Evolutionary conservation across 1,140 invertebrate species (phyloP).

Genomic region (Chrysoperla carnea): DNA sequence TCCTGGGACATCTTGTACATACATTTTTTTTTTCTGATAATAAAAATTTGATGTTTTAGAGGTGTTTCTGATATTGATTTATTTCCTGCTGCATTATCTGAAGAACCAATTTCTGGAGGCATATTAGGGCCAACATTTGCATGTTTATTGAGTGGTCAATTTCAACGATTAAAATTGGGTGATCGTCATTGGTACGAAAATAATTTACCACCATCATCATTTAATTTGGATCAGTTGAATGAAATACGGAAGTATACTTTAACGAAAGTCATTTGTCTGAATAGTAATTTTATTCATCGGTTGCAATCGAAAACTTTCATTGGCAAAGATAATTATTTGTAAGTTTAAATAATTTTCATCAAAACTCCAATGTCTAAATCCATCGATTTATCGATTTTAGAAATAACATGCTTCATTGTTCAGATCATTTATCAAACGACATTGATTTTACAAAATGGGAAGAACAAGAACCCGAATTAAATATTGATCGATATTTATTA

Average conservation of each 20-base stretch:
- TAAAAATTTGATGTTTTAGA: slow-evolving; percentile 13
- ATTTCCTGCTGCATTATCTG: slow-evolving; percentile 60
- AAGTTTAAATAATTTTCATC: slow-evolving; percentile 10
- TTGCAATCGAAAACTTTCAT: slow-evolving; percentile 42
- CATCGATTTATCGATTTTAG: slow-evolving; percentile 9
- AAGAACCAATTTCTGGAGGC: slow-evolving; percentile 42
- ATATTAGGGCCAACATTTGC: slow-evolving; percentile 69
- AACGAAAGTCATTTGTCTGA: slow-evolving; percentile 77
- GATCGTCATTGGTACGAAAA: slow-evolving; percentile 47
- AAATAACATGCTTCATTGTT: slow-evolving; percentile 26
- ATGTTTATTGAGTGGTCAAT: slow-evolving; percentile 61
- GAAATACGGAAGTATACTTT: slow-evolving; percentile 77
- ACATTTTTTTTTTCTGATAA: slow-evolving; percentile 19
- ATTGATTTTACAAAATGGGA: slow-evolving; percentile 22
- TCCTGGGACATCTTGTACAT: too few species aligned
- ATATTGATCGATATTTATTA: slow-evolving; percentile 12
- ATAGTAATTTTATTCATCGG: slow-evolving; percentile 24
- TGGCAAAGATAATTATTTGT: slow-evolving; percentile 30
- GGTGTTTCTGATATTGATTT: slow-evolving; percentile 64
- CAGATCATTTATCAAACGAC: slow-evolving; percentile 13
- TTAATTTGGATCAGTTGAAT: slow-evolving; percentile 70
- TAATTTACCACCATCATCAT: slow-evolving; percentile 54
- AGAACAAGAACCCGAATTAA: slow-evolving; percentile 19
- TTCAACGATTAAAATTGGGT: slow-evolving; percentile 16
- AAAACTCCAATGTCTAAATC: neutral